Percentiles rank a stretch among this genome's conserved stretches.
Evolutionary conservation across 1,140 invertebrate species (phyloP).

Genomic region (Neomicropteryx cornuta): DNA sequence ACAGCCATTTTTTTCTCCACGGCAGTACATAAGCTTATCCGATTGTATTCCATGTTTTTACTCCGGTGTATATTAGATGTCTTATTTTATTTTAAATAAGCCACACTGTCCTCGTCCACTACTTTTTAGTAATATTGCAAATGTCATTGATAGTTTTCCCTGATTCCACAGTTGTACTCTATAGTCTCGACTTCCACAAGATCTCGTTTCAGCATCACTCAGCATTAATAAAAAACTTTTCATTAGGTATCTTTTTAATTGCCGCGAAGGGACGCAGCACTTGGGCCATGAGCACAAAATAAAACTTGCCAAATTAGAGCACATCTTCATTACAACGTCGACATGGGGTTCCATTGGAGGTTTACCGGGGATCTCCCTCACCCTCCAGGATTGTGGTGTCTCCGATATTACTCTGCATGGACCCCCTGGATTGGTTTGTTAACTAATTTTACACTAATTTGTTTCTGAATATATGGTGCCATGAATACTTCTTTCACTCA

Average conservation of each 20-base stretch:
- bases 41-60: no score
- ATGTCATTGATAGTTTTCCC: neutral
- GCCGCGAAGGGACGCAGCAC: slow-evolving; percentile 84
- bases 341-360: slow-evolving; percentile 78
- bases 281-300: slow-evolving; percentile 78
- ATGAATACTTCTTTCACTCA: no score
- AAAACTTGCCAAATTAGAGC: slow-evolving; percentile 66
- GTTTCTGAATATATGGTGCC: no score
- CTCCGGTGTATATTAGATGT: no score
- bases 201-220: neutral
- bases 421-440: slow-evolving; percentile 56
- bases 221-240: slow-evolving; percentile 3
- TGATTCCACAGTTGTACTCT: neutral
- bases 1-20: no score
- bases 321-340: slow-evolving; percentile 79
- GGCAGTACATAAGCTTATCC: no score
- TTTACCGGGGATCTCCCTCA: slow-evolving; percentile 69
- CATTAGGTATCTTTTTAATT: slow-evolving; percentile 81
- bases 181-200: neutral
- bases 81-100: slow-evolving; percentile 1
- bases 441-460: no score
- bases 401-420: slow-evolving; percentile 74
- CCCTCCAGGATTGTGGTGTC: slow-evolving; percentile 75
- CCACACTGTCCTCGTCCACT: neutral
- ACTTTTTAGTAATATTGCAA: neutral